These are phyloP conservation scores for Prionace glauca DNA, from an alignment of 2,797 vertebrate genomes.

Conservation along the genomic window DNA sequence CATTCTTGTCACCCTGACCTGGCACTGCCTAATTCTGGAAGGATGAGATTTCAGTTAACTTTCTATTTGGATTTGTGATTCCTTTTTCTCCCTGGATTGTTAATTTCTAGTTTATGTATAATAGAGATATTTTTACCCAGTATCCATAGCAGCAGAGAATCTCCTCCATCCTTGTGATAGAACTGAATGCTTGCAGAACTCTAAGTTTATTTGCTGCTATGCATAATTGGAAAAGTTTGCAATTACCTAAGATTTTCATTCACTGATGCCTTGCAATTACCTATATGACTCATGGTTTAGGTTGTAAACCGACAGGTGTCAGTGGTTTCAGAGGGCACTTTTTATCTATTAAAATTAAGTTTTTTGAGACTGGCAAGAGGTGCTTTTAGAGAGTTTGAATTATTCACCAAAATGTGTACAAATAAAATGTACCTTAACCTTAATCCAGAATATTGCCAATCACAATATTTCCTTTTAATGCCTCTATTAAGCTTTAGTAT, in stretches of 20 bases:
- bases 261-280: neutral
- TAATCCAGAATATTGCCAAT: neutral
- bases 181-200: no score
- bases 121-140: neutral
- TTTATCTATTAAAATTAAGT: neutral
- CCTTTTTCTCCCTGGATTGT: neutral
- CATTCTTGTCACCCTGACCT: no score
- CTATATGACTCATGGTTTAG: neutral
- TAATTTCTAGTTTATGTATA: neutral
- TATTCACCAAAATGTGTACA: neutral
- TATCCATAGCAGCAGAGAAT: neutral
- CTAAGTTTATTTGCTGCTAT: neutral
- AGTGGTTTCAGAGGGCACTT: neutral
- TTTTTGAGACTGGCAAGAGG: neutral
- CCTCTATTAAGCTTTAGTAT: neutral
- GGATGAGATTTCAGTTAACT: no score
- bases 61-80: neutral
- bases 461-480: neutral
- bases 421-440: neutral
- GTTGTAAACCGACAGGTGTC: neutral
- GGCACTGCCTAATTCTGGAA: no score
- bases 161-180: neutral
- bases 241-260: neutral
- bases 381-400: neutral
- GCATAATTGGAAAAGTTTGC: neutral